phyloP scores from a whole-genome alignment of 2,888 invertebrate genomes.

The Caenorhabditis becei region DNA sequence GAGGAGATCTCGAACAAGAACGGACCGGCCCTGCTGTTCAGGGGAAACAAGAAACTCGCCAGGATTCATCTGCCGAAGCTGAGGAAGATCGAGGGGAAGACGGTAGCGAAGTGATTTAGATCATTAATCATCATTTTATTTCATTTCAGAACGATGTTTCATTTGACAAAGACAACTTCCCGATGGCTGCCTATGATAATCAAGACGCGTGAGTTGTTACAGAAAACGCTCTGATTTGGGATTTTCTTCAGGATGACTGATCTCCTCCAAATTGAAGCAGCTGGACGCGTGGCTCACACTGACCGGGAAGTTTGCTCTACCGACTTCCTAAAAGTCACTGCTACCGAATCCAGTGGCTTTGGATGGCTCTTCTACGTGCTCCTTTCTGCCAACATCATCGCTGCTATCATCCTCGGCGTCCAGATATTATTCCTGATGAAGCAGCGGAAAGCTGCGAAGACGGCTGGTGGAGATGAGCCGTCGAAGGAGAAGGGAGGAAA shows the following conservation, averaged over 20 bases:
- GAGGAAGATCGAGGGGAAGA: slow-evolving; percentile 8
- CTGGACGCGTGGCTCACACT: slow-evolving; percentile 2
- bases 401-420: neutral
- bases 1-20: slow-evolving; percentile 20
- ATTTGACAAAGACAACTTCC: slow-evolving; percentile 30
- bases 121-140: too few species aligned
- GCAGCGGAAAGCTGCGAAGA: slow-evolving; percentile 13
- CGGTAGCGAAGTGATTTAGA: neutral
- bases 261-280: slow-evolving; percentile 14
- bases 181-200: slow-evolving; percentile 9
- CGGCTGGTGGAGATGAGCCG: neutral
- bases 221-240: too few species aligned
- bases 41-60: slow-evolving; percentile 6
- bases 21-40: slow-evolving; percentile 27
- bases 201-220: slow-evolving; percentile 19
- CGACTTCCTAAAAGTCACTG: slow-evolving; percentile 8
- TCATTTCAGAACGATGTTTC: slow-evolving; percentile 17
- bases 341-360: neutral
- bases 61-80: slow-evolving; percentile 15
- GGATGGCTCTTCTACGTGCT: slow-evolving; percentile 20
- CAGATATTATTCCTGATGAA: neutral
- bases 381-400: neutral
- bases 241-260: slow-evolving; percentile 3
- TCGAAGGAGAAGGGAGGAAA: neutral
- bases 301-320: neutral